phyloP scores from a whole-genome alignment of 2,888 invertebrate genomes.

The Dynastes tityus region DNA sequence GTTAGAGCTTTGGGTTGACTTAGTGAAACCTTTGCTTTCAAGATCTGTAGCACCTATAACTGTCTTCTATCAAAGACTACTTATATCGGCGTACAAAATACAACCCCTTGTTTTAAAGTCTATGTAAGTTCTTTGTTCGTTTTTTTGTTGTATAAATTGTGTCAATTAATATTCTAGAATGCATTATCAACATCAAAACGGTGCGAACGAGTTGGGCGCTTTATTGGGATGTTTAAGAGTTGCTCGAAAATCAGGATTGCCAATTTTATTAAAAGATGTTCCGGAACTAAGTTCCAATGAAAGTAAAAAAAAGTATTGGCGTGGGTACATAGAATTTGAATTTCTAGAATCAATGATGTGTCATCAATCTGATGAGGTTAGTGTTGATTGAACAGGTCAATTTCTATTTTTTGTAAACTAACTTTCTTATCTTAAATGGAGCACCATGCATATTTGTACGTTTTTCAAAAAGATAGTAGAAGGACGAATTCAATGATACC shows the following conservation, averaged over 20 bases:
- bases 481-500: no score
- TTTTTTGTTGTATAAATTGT: neutral
- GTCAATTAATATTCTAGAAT: constrained; percentile 51
- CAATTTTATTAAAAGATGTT: neutral
- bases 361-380: constrained; percentile 76
- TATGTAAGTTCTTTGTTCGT: constrained; percentile 58
- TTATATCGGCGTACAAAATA: constrained; percentile 66
- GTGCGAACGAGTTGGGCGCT: constrained; percentile 67
- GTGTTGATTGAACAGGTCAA: neutral
- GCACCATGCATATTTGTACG: no score
- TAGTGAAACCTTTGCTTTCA: constrained; percentile 57
- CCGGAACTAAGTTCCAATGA: constrained; percentile 46
- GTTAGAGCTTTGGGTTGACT: constrained; percentile 71
- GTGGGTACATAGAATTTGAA: constrained; percentile 72
- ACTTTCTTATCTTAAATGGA: no score
- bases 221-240: constrained; percentile 72
- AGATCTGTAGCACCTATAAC: constrained; percentile 64
- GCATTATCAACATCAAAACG: constrained; percentile 52
- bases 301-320: constrained; percentile 70
- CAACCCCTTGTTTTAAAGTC: constrained; percentile 64
- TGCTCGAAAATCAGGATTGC: constrained; percentile 67
- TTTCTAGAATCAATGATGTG: constrained; percentile 74
- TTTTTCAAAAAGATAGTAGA: no score
- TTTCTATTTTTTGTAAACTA: no score
- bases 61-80: constrained; percentile 64